phyloP scores from a whole-genome alignment of 2,888 invertebrate species.

The Allacma fusca region DNA sequence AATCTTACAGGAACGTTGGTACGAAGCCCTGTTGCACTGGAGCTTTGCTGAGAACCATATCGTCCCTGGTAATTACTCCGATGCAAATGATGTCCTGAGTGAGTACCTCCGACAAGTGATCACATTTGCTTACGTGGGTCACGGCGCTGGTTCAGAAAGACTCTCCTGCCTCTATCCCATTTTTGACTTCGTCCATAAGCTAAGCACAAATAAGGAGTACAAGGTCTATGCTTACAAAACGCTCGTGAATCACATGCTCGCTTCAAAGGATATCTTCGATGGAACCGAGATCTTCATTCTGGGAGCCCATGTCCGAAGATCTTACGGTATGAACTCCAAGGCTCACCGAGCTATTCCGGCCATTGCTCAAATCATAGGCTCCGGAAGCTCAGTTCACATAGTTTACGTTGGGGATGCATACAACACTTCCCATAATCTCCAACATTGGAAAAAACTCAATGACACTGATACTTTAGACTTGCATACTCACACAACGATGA shows the following conservation, averaged over 20 bases:
- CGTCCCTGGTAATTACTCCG: background rate
- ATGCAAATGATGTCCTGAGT: background rate
- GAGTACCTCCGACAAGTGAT: conserved; percentile 23
- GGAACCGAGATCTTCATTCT: conserved; percentile 37
- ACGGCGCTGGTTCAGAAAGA: background rate
- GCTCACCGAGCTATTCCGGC: background rate
- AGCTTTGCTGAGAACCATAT: conserved; percentile 28
- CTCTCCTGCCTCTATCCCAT: conserved; percentile 11
- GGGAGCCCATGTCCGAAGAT: conserved; percentile 7
- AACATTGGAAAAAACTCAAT: background rate
- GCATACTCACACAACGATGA: background rate
- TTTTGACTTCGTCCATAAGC: conserved; percentile 38
- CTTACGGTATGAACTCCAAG: conserved; percentile 21
- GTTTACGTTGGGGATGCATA: background rate
- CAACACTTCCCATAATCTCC: background rate
- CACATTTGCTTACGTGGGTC: conserved; percentile 10
- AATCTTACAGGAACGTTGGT: conserved; percentile 13
- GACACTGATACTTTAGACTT: conserved; percentile 1
- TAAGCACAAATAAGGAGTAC: conserved; percentile 38
- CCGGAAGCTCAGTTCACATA: background rate
- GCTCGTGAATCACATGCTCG: conserved; percentile 15
- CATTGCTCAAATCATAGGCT: background rate
- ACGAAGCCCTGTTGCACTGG: conserved; percentile 39
- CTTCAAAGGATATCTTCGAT: conserved; percentile 11
- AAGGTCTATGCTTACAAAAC: conserved; percentile 41